These are phyloP conservation scores for Drosophila jambulina DNA, from an alignment of 1,140 invertebrate species.

Conservation along the genomic window DNA sequence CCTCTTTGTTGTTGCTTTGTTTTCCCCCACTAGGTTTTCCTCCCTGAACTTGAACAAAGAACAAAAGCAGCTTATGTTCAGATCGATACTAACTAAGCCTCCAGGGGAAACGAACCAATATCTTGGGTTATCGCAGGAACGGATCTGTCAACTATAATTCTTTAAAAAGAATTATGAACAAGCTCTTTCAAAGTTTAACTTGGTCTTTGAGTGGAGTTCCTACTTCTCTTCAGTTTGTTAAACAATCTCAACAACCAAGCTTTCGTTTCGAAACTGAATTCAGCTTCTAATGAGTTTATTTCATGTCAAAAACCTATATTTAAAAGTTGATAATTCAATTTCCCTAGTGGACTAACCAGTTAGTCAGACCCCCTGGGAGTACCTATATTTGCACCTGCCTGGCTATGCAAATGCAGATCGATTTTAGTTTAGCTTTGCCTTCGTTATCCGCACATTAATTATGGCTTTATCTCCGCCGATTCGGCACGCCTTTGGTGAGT, in stretches of 20 bases:
- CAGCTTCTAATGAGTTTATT: slow-evolving; percentile 9
- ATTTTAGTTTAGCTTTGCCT: slow-evolving; percentile 10
- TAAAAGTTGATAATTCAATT: slow-evolving; percentile 18
- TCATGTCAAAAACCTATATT: slow-evolving; percentile 23
- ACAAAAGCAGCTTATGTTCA: slow-evolving; percentile 65
- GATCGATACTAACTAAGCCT: slow-evolving; percentile 64
- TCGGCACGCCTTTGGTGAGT: slow-evolving; percentile 27
- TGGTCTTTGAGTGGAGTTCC: too few species aligned
- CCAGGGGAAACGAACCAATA: not conserved
- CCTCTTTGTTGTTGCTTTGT: slow-evolving; percentile 46
- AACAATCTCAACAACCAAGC: not conserved
- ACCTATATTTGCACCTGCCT: slow-evolving; percentile 15
- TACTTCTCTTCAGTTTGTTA: not conserved
- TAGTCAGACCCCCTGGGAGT: slow-evolving; percentile 7
- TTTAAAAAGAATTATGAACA: not conserved
- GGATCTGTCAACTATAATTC: not conserved
- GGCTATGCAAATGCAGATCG: slow-evolving; percentile 39
- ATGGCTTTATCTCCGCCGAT: slow-evolving; percentile 21
- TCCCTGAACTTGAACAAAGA: slow-evolving; percentile 73
- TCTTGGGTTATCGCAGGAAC: not conserved
- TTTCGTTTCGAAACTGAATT: not conserved
- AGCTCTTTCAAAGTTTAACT: too few species aligned
- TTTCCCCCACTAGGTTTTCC: slow-evolving; percentile 33
- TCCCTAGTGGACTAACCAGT: slow-evolving; percentile 10
- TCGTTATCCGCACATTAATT: slow-evolving; percentile 33